Conservation (phyloP, 1,140 invertebrate species). For the Melipona quadrifasciata region DNA sequence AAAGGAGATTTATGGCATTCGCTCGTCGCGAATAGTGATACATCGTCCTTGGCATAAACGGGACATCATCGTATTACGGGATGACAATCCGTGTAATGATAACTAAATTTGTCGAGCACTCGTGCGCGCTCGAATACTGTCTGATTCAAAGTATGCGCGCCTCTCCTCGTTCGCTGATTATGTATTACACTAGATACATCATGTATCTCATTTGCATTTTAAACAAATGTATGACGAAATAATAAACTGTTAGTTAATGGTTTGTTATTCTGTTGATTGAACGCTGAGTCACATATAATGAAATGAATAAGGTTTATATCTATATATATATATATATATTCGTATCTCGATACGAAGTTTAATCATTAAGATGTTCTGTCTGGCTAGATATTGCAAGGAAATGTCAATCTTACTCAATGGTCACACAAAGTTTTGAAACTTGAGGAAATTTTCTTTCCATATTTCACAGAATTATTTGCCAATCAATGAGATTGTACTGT, state of each 20-base stretch:
- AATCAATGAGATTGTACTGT: no score
- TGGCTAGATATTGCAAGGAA: no score
- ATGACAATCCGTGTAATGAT: constrained; percentile 1
- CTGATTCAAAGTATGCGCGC: neutral
- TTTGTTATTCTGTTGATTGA: neutral
- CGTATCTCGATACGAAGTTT: no score
- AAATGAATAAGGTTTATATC: no score
- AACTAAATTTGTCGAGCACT: constrained; percentile 2
- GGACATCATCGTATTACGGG: neutral
- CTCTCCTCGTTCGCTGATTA: no score
- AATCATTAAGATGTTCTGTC: no score
- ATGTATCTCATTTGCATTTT: neutral
- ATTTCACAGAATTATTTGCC: no score
- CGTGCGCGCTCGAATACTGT: neutral
- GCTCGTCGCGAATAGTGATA: neutral
- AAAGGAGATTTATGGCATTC: neutral
- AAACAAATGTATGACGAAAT: neutral
- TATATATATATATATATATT: no score
- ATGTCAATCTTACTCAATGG: no score
- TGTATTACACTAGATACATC: no score
- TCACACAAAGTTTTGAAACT: no score
- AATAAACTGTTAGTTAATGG: neutral
- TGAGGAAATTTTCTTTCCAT: no score
- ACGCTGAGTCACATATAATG: neutral
- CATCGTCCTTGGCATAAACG: constrained; percentile 11